These are phyloP conservation scores for Nephrotoma guestfalica DNA, from an alignment of 2,888 invertebrate species.

Conservation along the genomic window DNA sequence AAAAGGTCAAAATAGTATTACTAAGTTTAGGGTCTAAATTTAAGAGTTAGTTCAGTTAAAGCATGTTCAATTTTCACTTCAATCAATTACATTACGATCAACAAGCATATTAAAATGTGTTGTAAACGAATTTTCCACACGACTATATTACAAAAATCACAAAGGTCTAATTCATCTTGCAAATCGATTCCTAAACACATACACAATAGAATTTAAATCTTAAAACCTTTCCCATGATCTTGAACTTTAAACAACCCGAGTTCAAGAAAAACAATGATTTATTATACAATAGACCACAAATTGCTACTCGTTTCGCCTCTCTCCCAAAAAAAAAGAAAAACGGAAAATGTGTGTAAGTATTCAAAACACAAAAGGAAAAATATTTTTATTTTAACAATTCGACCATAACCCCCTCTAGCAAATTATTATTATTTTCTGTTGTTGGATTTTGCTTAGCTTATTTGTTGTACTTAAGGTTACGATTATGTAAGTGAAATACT, in stretches of 20 bases:
- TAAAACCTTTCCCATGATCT: not conserved
- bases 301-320: not conserved
- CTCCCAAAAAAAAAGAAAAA: not conserved
- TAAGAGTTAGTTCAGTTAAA: not conserved
- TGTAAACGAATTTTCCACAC: not conserved
- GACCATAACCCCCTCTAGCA: not conserved
- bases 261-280: not conserved
- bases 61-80: not conserved
- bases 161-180: not conserved
- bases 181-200: not conserved
- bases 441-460: not conserved
- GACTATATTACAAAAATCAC: not conserved
- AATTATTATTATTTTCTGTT: not conserved
- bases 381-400: not conserved
- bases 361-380: not conserved
- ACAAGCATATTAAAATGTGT: not conserved
- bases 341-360: not conserved
- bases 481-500: not conserved
- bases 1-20: no score
- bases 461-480: not conserved
- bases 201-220: not conserved
- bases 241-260: not conserved
- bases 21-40: not conserved
- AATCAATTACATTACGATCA: not conserved
- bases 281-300: not conserved